These are phyloP conservation scores for Osmerus eperlanus DNA, from an alignment of 2,113 vertebrate genomes.

Conservation along the genomic window DNA sequence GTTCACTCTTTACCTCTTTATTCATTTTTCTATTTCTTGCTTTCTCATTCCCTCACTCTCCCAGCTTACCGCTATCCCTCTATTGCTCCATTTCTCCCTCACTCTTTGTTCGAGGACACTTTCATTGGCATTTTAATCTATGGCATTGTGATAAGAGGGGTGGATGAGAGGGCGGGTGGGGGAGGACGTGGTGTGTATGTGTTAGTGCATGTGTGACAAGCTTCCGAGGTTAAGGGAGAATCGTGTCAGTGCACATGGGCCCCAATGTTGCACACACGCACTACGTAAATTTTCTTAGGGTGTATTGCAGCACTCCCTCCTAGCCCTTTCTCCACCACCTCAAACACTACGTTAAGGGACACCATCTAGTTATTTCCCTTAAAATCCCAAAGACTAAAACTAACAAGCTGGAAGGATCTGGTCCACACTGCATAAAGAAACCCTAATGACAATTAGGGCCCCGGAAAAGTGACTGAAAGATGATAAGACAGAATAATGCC, in stretches of 20 bases:
- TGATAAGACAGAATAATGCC: slow-evolving; percentile 63
- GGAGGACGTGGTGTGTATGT: slow-evolving; percentile 17
- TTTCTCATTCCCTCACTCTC: background rate
- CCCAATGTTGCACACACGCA: slow-evolving; percentile 59
- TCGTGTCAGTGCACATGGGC: too few species aligned
- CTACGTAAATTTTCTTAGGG: slow-evolving; percentile 68
- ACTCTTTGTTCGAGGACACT: slow-evolving; percentile 26
- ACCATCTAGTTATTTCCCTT: slow-evolving; percentile 75
- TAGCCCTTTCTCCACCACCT: slow-evolving; percentile 64
- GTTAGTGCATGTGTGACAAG: background rate
- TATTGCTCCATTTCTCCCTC: slow-evolving; percentile 5
- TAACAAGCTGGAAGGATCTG: slow-evolving; percentile 39
- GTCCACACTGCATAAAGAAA: slow-evolving; percentile 10
- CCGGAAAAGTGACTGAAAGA: slow-evolving; percentile 37
- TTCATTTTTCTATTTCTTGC: background rate
- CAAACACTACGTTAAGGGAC: slow-evolving; percentile 72
- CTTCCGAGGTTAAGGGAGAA: too few species aligned
- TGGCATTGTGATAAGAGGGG: background rate
- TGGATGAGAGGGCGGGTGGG: background rate
- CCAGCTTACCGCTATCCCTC: background rate
- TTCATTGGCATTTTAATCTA: slow-evolving; percentile 15
- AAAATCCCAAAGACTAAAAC: slow-evolving; percentile 46
- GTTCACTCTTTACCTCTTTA: background rate
- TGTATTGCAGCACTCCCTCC: slow-evolving; percentile 72
- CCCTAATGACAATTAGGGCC: slow-evolving; percentile 36